Evolutionary conservation across 2,888 invertebrate species (phyloP), one percentile per base, ranked within the genome.

Genomic region (Choristoneura rosaceana): DNA sequence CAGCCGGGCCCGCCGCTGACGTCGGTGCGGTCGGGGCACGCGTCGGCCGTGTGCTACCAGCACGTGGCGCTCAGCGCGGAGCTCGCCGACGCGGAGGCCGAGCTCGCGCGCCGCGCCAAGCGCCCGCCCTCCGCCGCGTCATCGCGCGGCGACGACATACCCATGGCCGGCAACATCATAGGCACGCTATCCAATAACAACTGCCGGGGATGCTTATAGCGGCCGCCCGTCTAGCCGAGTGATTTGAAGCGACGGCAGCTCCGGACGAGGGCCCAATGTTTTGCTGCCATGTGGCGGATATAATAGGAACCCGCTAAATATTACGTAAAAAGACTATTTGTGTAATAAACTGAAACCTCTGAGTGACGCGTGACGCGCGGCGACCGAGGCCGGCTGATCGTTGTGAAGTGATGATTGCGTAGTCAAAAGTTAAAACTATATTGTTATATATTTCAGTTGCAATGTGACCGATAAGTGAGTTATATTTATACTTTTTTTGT

Each of bases 1-100:
- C 94, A 95, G 75, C 95, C 95, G 76, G 97, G 98, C 52, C 95
- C 96, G 7, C 95, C 97, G 5, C 95, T 99, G 84, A 96, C 97
- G 25, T 97, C 98, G 5, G 98, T 97, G 10, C 95, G 98, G 66
- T 98, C 98, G 10, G 98, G 99, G 0, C 98, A 98, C 90, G 98
- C 98, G 0, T 97, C 98, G 61, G 98, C 98, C 3, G 98, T 98
- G 14, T 98, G 98, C 82, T 97, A 97, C 90, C 96, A 96, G 83
- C 96, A 96, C 79, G 95, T 96, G 17, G 95, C 96, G 83, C 91
- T 86, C 12, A 82, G 79, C 76, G 68, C 77, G 3, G 89, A 85
- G 10, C 69, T 70, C 52, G 41, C 71, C 45, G 85, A 84, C 7
- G 81, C 76, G 4, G 55, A 75, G 17, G 86, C 87, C 69, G 74